A percentile compares a stretch with the other conserved stretches of the same genome.
These are phyloP conservation scores for Phenganax marumi DNA, from an alignment of 92 coral and sea anemone genomes.

Conservation along the genomic window DNA sequence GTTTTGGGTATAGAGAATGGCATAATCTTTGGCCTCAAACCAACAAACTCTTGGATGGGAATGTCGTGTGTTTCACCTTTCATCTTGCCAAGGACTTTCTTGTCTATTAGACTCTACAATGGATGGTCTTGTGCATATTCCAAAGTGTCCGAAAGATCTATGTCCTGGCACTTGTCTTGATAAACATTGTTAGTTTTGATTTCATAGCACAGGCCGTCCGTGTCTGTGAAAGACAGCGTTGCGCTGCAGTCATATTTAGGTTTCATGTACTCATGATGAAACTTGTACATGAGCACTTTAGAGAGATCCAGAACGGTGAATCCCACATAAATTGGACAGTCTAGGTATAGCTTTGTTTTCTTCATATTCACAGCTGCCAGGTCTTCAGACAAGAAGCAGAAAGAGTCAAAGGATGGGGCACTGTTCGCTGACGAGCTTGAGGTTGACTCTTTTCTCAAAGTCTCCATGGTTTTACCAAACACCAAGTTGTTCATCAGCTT, in stretches of 20 bases:
- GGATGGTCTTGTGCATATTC: no score
- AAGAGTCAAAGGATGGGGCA: slow-evolving; percentile 25
- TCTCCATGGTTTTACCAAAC: no score
- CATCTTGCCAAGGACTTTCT: no score
- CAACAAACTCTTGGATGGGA: slow-evolving; percentile 50
- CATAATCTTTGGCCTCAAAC: slow-evolving; percentile 51
- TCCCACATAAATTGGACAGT: slow-evolving; percentile 55
- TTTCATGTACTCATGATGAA: slow-evolving; percentile 44
- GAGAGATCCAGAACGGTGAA: slow-evolving; percentile 58
- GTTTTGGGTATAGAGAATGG: slow-evolving; percentile 4
- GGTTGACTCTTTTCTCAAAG: slow-evolving; percentile 24
- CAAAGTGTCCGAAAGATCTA: slow-evolving; percentile 32
- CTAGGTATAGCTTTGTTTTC: slow-evolving; percentile 32
- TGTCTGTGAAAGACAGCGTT: slow-evolving; percentile 50
- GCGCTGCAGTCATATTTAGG: slow-evolving; percentile 24
- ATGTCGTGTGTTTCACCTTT: slow-evolving; percentile 6
- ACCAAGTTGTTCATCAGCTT: no score
- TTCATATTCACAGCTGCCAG: slow-evolving; percentile 54
- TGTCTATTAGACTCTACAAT: no score
- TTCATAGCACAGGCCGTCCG: slow-evolving; percentile 40
- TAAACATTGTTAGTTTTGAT: slow-evolving; percentile 17
- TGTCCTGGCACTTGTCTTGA: slow-evolving; percentile 29
- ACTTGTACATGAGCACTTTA: slow-evolving; percentile 49
- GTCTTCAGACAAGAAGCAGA: slow-evolving; percentile 36
- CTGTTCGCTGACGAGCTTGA: slow-evolving; percentile 21